A percentile compares a stretch with the other conserved stretches of the same genome.
phyloP scores from a whole-genome alignment of 2,888 invertebrate species.

The Helicoverpa assulta region DNA sequence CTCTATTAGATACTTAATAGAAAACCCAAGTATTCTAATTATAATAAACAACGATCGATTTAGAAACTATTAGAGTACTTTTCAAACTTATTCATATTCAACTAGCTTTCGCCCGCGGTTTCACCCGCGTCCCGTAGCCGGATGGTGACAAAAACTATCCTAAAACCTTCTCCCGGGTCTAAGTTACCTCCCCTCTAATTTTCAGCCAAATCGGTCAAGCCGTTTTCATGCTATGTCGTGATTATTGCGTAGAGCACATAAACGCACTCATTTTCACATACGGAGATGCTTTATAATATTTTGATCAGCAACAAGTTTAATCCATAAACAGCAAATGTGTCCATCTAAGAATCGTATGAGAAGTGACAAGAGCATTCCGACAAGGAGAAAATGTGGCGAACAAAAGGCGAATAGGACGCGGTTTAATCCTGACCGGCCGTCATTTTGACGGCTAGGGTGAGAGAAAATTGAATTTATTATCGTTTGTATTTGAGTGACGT shows the following conservation, averaged over 20 bases:
- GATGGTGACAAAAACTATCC: too few species aligned
- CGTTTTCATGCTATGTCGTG: too few species aligned
- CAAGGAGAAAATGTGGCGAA: constrained; percentile 81
- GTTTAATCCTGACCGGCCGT: constrained; percentile 88
- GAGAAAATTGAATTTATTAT: constrained; percentile 90
- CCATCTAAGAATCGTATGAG: constrained; percentile 66
- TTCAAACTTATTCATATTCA: too few species aligned
- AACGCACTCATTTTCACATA: constrained; percentile 19
- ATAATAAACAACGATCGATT: not conserved
- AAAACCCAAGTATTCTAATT: not conserved
- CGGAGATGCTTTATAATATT: constrained; percentile 65
- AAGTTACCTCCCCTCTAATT: too few species aligned
- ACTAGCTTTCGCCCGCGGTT: too few species aligned
- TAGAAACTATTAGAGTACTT: not conserved
- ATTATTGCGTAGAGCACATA: too few species aligned
- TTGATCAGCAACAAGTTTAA: constrained; percentile 69
- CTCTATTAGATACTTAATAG: not conserved
- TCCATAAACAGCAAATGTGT: constrained; percentile 48
- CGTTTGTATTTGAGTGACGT: constrained; percentile 89
- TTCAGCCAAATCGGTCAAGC: too few species aligned
- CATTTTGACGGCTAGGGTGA: constrained; percentile 80
- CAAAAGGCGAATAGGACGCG: constrained; percentile 86
- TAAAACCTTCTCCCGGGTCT: too few species aligned
- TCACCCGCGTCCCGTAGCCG: too few species aligned
- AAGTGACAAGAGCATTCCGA: constrained; percentile 63